Evolutionary conservation across 2,888 invertebrate species (phyloP).

Genomic region (Apotomis capreana): DNA sequence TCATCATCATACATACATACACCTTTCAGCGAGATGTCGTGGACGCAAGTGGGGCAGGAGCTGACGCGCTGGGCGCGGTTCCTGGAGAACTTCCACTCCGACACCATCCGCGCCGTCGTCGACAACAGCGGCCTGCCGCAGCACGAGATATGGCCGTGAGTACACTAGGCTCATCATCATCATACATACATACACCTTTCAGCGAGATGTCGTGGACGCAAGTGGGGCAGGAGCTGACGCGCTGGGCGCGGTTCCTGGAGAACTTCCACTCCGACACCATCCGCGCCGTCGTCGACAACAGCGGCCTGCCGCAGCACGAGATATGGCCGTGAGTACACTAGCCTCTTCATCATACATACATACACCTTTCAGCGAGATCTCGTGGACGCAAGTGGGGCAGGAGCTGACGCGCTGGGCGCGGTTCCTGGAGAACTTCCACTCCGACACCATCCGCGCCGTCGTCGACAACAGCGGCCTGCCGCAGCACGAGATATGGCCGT

Average conservation of each 20-base stretch:
- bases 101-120: conserved; percentile 61
- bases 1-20: too few species aligned
- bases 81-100: conserved; percentile 74
- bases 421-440: conserved; percentile 77
- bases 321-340: conserved; percentile 65
- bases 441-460: conserved; percentile 62
- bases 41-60: conserved; percentile 70
- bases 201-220: conserved; percentile 66
- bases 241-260: conserved; percentile 78
- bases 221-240: conserved; percentile 68
- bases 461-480: conserved; percentile 54
- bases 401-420: conserved; percentile 75
- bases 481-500: conserved; percentile 63
- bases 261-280: conserved; percentile 70
- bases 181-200: conserved; percentile 11
- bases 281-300: conserved; percentile 57
- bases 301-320: conserved; percentile 47
- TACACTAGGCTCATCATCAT: conserved; percentile 29
- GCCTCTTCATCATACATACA: too few species aligned
- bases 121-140: conserved; percentile 51
- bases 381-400: conserved; percentile 69
- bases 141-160: conserved; percentile 66
- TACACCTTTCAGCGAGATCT: conserved; percentile 56
- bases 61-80: conserved; percentile 76
- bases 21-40: conserved; percentile 61